These are phyloP conservation scores for Campoplex nolae DNA, from an alignment of 2,888 invertebrate species.

Conservation along the genomic window DNA sequence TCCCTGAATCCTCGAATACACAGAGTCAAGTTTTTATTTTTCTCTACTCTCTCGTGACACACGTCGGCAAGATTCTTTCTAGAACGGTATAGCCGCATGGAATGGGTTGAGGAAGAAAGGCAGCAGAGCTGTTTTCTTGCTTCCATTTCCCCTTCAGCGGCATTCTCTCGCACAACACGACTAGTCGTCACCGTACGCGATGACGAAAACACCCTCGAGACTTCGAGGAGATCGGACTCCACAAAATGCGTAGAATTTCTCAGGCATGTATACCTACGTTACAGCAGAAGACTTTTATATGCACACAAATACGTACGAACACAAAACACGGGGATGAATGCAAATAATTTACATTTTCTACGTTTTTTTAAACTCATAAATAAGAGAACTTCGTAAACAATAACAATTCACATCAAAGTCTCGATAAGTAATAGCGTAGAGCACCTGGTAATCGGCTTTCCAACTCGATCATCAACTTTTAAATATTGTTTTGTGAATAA, in stretches of 20 bases:
- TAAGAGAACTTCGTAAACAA: not conserved
- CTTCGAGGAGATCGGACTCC: conserved; percentile 39
- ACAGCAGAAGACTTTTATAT: not conserved
- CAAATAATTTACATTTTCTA: not conserved
- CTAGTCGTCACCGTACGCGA: conserved; percentile 43
- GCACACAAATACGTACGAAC: not conserved
- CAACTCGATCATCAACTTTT: no score
- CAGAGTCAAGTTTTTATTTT: conserved; percentile 52
- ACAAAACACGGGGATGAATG: not conserved
- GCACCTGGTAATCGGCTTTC: no score
- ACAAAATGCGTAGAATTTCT: conserved; percentile 3
- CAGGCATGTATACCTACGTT: conserved; percentile 8
- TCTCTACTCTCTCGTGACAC: conserved; percentile 48
- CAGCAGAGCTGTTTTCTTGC: conserved; percentile 23
- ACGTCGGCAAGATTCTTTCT: conserved; percentile 60
- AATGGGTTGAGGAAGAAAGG: conserved; percentile 33
- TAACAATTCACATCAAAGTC: not conserved
- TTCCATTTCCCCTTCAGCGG: conserved; percentile 28
- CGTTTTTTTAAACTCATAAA: not conserved
- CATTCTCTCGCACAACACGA: conserved; percentile 10
- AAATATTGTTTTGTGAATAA: no score
- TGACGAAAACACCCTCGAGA: conserved; percentile 61
- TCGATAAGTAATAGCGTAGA: not conserved
- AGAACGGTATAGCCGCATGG: conserved; percentile 51
- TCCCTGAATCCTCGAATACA: conserved; percentile 30